These are phyloP conservation scores for Harmothoe impar DNA, from an alignment of 2,888 invertebrate species.

Conservation along the genomic window DNA sequence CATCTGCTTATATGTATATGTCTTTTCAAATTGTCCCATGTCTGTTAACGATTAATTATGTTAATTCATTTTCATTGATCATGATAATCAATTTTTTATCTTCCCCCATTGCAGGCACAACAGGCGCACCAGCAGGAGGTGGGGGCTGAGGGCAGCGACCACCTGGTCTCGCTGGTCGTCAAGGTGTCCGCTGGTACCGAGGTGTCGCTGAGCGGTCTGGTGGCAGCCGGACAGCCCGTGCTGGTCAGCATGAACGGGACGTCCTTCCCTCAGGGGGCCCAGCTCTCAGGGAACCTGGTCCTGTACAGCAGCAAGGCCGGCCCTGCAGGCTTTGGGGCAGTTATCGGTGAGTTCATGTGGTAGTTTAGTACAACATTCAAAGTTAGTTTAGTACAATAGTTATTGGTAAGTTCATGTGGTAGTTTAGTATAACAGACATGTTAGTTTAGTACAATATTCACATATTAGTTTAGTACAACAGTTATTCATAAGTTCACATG, in stretches of 20 bases:
- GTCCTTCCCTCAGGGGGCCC: background rate
- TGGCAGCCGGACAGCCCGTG: background rate
- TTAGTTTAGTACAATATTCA: background rate
- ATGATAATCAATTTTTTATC: no score
- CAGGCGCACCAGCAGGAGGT: background rate
- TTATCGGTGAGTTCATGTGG: background rate
- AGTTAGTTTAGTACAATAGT: background rate
- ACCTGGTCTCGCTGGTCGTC: slow-evolving; percentile 21
- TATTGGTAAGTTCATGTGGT: background rate
- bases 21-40: no score
- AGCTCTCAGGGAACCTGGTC: slow-evolving; percentile 16
- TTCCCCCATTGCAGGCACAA: background rate
- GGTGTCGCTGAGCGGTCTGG: background rate
- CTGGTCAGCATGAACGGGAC: slow-evolving; percentile 33
- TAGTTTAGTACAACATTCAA: background rate
- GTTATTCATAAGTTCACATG: slow-evolving; percentile 24
- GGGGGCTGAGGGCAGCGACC: background rate
- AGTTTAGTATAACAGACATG: background rate
- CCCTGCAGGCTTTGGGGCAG: slow-evolving; percentile 4
- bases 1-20: no score
- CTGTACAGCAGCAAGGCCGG: slow-evolving; percentile 54
- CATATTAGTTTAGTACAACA: background rate
- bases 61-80: no score
- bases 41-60: no score
- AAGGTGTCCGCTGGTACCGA: background rate